Percentiles rank a stretch among this genome's conserved stretches.
These are phyloP conservation scores for Pristionchus entomophagus DNA, from an alignment of 2,888 invertebrate species.

Conservation along the genomic window DNA sequence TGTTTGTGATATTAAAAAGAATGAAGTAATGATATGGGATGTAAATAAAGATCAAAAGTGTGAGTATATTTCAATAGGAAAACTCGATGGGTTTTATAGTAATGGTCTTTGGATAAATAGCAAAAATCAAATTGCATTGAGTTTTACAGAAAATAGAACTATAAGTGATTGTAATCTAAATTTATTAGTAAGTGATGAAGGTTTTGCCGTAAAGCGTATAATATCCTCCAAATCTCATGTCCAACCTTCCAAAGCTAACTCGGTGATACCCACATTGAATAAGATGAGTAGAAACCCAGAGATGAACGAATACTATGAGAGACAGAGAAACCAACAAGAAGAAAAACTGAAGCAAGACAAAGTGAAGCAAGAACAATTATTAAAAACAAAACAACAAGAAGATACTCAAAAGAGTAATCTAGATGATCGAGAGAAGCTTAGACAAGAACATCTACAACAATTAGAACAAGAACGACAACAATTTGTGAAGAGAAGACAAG, in stretches of 20 bases:
- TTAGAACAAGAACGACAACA: too few species aligned
- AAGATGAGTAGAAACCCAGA: background rate
- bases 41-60: slow-evolving; percentile 59
- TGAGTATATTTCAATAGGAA: slow-evolving; percentile 58
- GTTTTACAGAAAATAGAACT: slow-evolving; percentile 49
- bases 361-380: background rate
- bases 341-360: slow-evolving; percentile 17
- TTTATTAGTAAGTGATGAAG: slow-evolving; percentile 51
- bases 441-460: too few species aligned
- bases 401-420: background rate
- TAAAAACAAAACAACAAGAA: background rate
- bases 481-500: background rate
- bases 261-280: too few species aligned
- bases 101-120: background rate
- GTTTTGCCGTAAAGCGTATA: slow-evolving; percentile 52
- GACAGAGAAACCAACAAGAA: slow-evolving; percentile 1
- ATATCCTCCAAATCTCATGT: too few species aligned
- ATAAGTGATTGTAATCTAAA: background rate
- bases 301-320: too few species aligned
- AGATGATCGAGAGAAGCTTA: too few species aligned
- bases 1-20: slow-evolving; percentile 55
- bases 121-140: slow-evolving; percentile 52
- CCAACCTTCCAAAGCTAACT: too few species aligned
- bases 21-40: slow-evolving; percentile 67
- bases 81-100: slow-evolving; percentile 54